Evolutionary conservation across 2,888 invertebrate genomes (phyloP).

Genomic region (Allacma fusca): DNA sequence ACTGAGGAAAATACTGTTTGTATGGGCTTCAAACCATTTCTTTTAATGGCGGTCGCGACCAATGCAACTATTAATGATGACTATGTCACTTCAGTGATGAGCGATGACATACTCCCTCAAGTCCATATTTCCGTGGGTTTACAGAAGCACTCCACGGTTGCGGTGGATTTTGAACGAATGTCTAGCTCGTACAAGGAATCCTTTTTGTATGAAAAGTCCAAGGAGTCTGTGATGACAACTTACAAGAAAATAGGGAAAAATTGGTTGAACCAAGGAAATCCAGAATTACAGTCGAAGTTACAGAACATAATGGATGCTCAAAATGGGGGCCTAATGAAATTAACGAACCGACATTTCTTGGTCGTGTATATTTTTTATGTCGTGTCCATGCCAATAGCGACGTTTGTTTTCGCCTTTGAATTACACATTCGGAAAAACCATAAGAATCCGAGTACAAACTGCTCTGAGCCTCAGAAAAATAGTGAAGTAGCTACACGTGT

Average conservation of each 20-base stretch:
- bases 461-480: no score
- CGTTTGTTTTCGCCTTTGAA: not conserved
- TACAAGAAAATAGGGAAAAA: not conserved
- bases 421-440: not conserved
- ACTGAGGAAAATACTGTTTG: slow-evolving; percentile 11
- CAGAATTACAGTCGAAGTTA: not conserved
- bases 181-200: not conserved
- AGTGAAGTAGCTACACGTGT: no score
- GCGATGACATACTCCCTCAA: slow-evolving; percentile 5
- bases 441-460: no score
- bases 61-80: slow-evolving; percentile 22
- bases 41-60: slow-evolving; percentile 13
- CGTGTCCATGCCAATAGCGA: not conserved
- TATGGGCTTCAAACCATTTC: slow-evolving; percentile 26
- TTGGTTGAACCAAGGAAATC: not conserved
- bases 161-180: slow-evolving; percentile 8
- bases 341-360: not conserved
- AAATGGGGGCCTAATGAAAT: not conserved
- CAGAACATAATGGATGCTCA: not conserved
- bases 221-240: not conserved
- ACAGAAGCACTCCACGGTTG: not conserved
- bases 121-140: slow-evolving; percentile 26
- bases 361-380: not conserved
- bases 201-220: not conserved
- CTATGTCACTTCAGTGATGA: not conserved